Conservation (phyloP, 2,888 invertebrate species). For the Deilephila porcellus region DNA sequence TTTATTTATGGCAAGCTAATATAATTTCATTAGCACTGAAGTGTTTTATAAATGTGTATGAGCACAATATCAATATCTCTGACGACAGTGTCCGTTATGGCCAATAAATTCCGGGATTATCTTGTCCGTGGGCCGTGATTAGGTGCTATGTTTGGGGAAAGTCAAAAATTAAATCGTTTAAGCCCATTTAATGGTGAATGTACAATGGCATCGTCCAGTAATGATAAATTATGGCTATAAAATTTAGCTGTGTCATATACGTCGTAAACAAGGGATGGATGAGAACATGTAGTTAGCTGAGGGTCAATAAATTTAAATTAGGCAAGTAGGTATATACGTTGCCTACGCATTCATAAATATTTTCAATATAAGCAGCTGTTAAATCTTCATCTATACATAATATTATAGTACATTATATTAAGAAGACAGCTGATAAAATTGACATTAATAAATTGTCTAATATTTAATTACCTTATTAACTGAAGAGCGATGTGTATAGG, state of each 20-base stretch:
- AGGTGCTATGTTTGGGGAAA: slow-evolving; percentile 76
- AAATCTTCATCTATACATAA: neutral
- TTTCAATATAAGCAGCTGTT: neutral
- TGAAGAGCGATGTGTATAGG: too few species aligned
- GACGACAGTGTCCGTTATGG: slow-evolving; percentile 74
- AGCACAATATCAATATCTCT: slow-evolving; percentile 66
- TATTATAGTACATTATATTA: too few species aligned
- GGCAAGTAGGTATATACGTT: slow-evolving; percentile 31
- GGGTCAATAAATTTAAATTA: slow-evolving; percentile 39
- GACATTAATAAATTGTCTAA: too few species aligned
- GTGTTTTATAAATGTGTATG: slow-evolving; percentile 73
- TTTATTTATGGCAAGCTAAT: slow-evolving; percentile 78
- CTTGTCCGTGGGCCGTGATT: slow-evolving; percentile 79
- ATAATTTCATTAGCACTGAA: slow-evolving; percentile 79
- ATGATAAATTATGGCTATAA: slow-evolving; percentile 61
- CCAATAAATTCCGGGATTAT: slow-evolving; percentile 82
- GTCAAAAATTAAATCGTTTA: slow-evolving; percentile 79
- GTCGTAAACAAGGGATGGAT: slow-evolving; percentile 47
- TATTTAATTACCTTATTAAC: too few species aligned
- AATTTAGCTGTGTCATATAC: slow-evolving; percentile 46
- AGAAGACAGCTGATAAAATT: too few species aligned
- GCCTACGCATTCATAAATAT: slow-evolving; percentile 17
- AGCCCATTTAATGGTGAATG: slow-evolving; percentile 72
- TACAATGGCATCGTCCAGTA: slow-evolving; percentile 62
- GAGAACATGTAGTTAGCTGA: slow-evolving; percentile 39